Evolutionary conservation across 2,113 vertebrate genomes (phyloP).

Genomic region (Epinephelus lanceolatus): DNA sequence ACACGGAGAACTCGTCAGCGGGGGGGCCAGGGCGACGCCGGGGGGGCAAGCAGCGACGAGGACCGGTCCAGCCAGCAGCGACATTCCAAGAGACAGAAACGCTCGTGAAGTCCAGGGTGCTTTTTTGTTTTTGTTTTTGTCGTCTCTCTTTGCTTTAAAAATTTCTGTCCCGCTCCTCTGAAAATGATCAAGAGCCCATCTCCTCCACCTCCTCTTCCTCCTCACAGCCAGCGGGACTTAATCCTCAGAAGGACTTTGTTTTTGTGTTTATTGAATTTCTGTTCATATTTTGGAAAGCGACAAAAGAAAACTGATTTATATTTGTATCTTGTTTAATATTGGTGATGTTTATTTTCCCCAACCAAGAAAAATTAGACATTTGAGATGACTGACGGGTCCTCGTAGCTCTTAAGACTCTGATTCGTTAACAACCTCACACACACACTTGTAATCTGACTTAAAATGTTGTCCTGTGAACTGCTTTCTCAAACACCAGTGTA

Average conservation of each 20-base stretch:
- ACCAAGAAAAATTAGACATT: constrained; percentile 47
- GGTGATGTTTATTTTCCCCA: constrained; percentile 49
- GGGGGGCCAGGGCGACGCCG: constrained; percentile 17
- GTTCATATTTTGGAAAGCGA: constrained; percentile 80
- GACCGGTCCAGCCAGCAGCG: constrained; percentile 77
- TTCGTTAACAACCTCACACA: constrained; percentile 39
- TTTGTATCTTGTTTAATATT: constrained; percentile 84
- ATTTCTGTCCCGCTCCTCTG: constrained; percentile 51
- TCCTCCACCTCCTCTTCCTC: constrained; percentile 2
- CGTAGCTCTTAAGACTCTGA: constrained; percentile 70
- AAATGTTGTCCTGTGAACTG: constrained; percentile 26
- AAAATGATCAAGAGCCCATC: constrained; percentile 41
- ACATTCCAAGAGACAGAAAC: constrained; percentile 88
- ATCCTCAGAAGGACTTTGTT: constrained; percentile 72
- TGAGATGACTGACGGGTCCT: constrained; percentile 56
- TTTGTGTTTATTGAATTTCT: constrained; percentile 72
- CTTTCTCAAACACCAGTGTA: constrained; percentile 38
- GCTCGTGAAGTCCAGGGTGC: constrained; percentile 73
- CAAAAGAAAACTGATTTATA: constrained; percentile 84
- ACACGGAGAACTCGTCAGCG: constrained; percentile 75
- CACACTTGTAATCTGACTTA: constrained; percentile 26
- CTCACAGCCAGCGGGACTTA: constrained; percentile 62
- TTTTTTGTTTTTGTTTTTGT: constrained; percentile 24
- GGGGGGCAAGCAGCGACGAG: constrained; percentile 75
- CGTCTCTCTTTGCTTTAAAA: constrained; percentile 57